These are phyloP conservation scores for Holotrichia oblita DNA, from an alignment of 1,140 invertebrate species.

Conservation along the genomic window DNA sequence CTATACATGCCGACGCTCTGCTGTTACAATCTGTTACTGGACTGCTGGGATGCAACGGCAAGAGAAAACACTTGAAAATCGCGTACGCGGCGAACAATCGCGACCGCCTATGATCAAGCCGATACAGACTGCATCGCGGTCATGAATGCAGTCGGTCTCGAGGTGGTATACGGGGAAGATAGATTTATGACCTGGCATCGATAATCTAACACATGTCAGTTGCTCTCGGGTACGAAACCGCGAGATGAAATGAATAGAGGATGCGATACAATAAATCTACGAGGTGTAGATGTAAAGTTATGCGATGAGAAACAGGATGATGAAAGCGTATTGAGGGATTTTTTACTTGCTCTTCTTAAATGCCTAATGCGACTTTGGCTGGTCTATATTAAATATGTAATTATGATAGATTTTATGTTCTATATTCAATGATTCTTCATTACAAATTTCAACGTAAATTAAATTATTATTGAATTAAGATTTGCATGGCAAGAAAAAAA, in stretches of 20 bases:
- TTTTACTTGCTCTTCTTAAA: too few relatives aligned
- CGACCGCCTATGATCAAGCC: background rate
- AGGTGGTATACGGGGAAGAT: background rate
- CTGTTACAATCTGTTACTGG: background rate
- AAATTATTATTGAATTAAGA: too few relatives aligned
- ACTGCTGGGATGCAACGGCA: background rate
- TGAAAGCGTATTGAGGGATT: background rate
- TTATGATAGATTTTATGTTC: too few relatives aligned
- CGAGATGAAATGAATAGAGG: background rate
- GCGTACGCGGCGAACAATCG: background rate
- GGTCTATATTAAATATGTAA: too few relatives aligned
- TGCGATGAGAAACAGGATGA: background rate
- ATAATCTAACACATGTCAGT: slow-evolving; percentile 32
- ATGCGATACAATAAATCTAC: background rate
- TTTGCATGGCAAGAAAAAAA: too few relatives aligned
- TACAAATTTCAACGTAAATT: too few relatives aligned
- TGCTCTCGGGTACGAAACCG: background rate
- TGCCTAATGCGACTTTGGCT: too few relatives aligned
- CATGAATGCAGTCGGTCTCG: slow-evolving; percentile 15
- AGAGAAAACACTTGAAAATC: background rate
- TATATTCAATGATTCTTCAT: too few relatives aligned
- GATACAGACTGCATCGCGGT: background rate
- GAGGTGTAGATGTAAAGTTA: background rate
- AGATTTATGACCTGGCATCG: slow-evolving; percentile 10
- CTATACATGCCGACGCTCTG: background rate